Percentiles rank a stretch among this genome's conserved stretches.
Conservation (phyloP, 1,140 invertebrate genomes). For the Zaprionus davidi region DNA sequence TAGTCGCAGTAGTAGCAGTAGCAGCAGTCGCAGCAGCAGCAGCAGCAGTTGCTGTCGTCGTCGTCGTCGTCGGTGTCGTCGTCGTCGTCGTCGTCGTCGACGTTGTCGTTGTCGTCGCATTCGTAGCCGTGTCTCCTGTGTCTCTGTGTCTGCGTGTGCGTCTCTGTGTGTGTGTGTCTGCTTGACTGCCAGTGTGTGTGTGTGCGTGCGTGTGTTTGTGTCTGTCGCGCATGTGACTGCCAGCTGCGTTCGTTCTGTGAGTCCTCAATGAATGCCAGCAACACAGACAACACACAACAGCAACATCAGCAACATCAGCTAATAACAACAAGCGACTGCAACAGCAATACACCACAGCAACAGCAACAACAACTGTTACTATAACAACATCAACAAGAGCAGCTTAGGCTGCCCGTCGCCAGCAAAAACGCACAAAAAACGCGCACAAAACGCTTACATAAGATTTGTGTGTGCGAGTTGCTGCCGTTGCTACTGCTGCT, state of each 20-base stretch:
- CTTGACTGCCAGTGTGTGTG: slow-evolving; percentile 30
- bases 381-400: slow-evolving; percentile 8
- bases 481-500: neutral
- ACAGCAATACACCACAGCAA: neutral
- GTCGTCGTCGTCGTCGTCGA: slow-evolving; percentile 31
- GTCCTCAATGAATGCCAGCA: slow-evolving; percentile 33
- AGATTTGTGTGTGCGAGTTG: slow-evolving; percentile 46
- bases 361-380: neutral
- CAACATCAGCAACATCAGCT: slow-evolving; percentile 20
- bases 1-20: slow-evolving; percentile 14
- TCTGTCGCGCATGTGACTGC: slow-evolving; percentile 56
- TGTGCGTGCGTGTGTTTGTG: slow-evolving; percentile 21
- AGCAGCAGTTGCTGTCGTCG: slow-evolving; percentile 21
- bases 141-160: slow-evolving; percentile 22
- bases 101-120: slow-evolving; percentile 33
- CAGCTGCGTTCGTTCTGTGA: slow-evolving; percentile 53
- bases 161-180: slow-evolving; percentile 25
- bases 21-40: slow-evolving; percentile 15
- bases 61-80: slow-evolving; percentile 24
- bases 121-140: slow-evolving; percentile 34
- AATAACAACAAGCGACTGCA: slow-evolving; percentile 30
- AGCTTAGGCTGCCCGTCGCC: slow-evolving; percentile 4
- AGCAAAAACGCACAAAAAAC: slow-evolving; percentile 54
- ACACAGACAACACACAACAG: slow-evolving; percentile 9
- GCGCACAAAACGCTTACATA: slow-evolving; percentile 64